Evolutionary conservation across 2,797 vertebrate species (phyloP).

Genomic region (Clarias pachynema): DNA sequence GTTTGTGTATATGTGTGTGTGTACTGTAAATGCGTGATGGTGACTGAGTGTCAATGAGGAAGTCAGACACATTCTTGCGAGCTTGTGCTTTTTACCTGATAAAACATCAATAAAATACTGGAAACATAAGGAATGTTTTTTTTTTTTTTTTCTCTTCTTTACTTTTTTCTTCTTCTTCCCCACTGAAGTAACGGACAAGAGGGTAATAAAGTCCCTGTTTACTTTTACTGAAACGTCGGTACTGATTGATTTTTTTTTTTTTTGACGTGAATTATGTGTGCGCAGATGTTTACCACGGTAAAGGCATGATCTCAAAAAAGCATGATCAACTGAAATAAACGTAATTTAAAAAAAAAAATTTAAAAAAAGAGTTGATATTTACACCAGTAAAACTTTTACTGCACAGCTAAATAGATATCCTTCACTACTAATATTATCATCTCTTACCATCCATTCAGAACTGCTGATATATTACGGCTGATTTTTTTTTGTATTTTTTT

Average conservation of each 20-base stretch:
- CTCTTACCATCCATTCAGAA: constrained; percentile 74
- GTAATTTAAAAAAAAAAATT: too few species aligned
- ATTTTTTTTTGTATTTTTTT: constrained; percentile 35
- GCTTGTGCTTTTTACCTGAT: constrained; percentile 49
- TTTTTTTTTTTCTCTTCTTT: not conserved
- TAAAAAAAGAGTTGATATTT: constrained; percentile 79
- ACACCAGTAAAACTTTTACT: constrained; percentile 78
- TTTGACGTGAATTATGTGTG: constrained; percentile 12
- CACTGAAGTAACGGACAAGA: constrained; percentile 13
- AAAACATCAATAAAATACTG: constrained; percentile 35
- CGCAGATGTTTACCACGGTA: constrained; percentile 28
- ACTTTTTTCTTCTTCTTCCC: not conserved
- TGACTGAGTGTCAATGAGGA: not conserved
- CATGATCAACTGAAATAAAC: constrained; percentile 41
- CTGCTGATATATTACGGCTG: constrained; percentile 77
- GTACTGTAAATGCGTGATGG: constrained; percentile 5
- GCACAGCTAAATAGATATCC: constrained; percentile 73
- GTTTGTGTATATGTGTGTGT: not conserved
- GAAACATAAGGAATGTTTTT: constrained; percentile 27
- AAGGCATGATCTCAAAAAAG: constrained; percentile 49
- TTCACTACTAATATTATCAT: constrained; percentile 63
- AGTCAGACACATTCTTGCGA: constrained; percentile 37
- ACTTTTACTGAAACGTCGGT: constrained; percentile 6
- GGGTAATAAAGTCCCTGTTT: constrained; percentile 8
- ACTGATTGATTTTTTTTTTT: not conserved